Conservation (phyloP, 2,113 vertebrate species). For the Lophochroa leadbeateri region DNA sequence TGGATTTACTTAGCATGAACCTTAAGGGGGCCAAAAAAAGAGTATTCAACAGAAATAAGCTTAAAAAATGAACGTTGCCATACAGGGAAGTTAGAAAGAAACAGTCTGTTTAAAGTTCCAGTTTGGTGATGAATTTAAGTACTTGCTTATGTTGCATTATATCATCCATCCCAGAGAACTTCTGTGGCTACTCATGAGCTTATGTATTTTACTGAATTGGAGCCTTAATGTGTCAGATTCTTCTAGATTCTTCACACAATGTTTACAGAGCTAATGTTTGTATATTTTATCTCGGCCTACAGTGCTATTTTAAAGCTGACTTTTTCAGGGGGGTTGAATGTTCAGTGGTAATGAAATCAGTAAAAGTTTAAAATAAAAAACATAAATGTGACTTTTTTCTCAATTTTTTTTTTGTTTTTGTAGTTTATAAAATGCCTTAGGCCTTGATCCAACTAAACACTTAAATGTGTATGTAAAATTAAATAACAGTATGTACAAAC, state of each 20-base stretch:
- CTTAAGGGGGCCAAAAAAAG: not conserved
- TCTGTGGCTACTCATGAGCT: slow-evolving; percentile 9
- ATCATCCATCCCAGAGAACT: not conserved
- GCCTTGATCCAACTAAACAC: not conserved
- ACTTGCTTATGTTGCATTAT: not conserved
- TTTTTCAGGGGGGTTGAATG: not conserved
- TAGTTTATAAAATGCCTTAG: not conserved
- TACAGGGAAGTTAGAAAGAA: not conserved
- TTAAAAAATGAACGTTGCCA: not conserved
- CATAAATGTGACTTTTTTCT: not conserved
- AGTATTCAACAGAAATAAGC: not conserved
- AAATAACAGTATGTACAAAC: not conserved
- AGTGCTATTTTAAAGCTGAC: not conserved
- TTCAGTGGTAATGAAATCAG: not conserved
- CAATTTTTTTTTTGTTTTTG: not conserved
- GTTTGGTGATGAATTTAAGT: slow-evolving; percentile 11
- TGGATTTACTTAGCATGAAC: not conserved
- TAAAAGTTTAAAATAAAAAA: slow-evolving; percentile 52
- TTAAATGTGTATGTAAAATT: not conserved
- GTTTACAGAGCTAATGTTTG: slow-evolving; percentile 38
- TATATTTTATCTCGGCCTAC: slow-evolving; percentile 14
- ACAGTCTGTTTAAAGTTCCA: not conserved
- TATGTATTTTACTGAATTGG: slow-evolving; percentile 4
- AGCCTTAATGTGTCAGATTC: slow-evolving; percentile 17
- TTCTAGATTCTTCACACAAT: slow-evolving; percentile 27